Evolutionary conservation across 2,113 vertebrate genomes (phyloP).

Genomic region (Serilophus lunatus): DNA sequence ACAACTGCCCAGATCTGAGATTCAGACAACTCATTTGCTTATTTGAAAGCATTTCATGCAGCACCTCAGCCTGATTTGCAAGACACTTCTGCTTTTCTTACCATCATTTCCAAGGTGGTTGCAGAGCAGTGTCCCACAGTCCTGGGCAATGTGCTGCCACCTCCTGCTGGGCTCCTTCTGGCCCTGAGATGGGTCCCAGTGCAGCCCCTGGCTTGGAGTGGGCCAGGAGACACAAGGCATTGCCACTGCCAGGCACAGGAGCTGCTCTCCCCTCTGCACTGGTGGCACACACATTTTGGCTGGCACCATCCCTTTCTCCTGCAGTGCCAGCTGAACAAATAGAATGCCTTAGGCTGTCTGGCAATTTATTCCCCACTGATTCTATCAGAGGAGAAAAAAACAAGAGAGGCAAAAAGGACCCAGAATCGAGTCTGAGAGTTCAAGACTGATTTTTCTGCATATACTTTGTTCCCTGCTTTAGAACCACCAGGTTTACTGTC

Average conservation of each 20-base stretch:
- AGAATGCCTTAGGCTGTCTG: neutral
- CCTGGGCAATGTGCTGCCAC: rapidly evolving
- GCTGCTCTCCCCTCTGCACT: neutral
- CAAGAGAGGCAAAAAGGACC: neutral
- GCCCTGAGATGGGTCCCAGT: neutral
- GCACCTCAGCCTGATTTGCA: neutral
- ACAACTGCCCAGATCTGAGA: neutral
- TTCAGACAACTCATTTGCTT: neutral
- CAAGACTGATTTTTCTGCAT: neutral
- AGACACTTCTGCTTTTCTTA: neutral
- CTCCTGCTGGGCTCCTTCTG: neutral
- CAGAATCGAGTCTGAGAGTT: neutral
- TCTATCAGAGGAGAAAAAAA: rapidly evolving
- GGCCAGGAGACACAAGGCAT: rapidly evolving
- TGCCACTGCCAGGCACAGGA: rapidly evolving
- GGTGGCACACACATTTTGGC: neutral
- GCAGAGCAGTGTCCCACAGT: no score
- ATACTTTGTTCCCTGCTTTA: neutral
- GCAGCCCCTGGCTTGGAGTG: no score
- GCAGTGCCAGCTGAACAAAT: neutral
- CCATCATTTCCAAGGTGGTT: rapidly evolving
- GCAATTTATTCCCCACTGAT: neutral
- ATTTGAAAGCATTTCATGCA: neutral
- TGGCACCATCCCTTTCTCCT: neutral
- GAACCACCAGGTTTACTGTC: neutral